A percentile compares a stretch with the other conserved stretches of the same genome.
These are phyloP conservation scores for Ophiodon elongatus DNA, from an alignment of 2,113 vertebrate genomes.

Conservation along the genomic window DNA sequence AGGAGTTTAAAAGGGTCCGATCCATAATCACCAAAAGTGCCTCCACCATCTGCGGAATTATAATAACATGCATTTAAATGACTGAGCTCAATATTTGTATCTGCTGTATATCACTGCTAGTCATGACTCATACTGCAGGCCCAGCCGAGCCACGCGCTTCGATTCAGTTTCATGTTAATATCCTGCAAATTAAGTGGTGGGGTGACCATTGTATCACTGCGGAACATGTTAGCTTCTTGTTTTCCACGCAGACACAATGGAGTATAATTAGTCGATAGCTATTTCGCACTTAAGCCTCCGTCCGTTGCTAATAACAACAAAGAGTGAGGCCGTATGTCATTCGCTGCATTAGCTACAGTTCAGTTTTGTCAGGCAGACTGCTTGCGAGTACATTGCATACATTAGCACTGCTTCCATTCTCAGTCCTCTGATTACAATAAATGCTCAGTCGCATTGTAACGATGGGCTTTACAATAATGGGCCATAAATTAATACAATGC, in stretches of 20 bases:
- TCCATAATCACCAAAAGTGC: constrained; percentile 69
- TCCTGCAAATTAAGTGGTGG: constrained; percentile 55
- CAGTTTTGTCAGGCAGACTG: constrained; percentile 63
- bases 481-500: constrained; percentile 83
- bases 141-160: not conserved
- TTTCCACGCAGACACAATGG: constrained; percentile 52
- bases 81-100: constrained; percentile 47
- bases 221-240: constrained; percentile 42
- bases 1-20: constrained; percentile 57
- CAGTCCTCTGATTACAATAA: constrained; percentile 75
- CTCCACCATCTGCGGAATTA: constrained; percentile 60
- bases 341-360: constrained; percentile 63
- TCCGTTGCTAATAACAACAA: constrained; percentile 65
- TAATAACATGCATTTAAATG: constrained; percentile 68
- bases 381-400: constrained; percentile 73
- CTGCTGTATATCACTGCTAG: constrained; percentile 52
- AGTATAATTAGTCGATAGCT: constrained; percentile 63
- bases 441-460: constrained; percentile 67
- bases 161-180: constrained; percentile 55
- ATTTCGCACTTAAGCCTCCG: constrained; percentile 36
- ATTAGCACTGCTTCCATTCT: constrained; percentile 76
- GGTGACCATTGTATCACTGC: constrained; percentile 42
- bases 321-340: constrained; percentile 72
- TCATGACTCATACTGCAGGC: constrained; percentile 61
- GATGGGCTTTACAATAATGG: constrained; percentile 79